phyloP scores from a whole-genome alignment of 2,797 vertebrate genomes.

The Ibycter americanus region DNA sequence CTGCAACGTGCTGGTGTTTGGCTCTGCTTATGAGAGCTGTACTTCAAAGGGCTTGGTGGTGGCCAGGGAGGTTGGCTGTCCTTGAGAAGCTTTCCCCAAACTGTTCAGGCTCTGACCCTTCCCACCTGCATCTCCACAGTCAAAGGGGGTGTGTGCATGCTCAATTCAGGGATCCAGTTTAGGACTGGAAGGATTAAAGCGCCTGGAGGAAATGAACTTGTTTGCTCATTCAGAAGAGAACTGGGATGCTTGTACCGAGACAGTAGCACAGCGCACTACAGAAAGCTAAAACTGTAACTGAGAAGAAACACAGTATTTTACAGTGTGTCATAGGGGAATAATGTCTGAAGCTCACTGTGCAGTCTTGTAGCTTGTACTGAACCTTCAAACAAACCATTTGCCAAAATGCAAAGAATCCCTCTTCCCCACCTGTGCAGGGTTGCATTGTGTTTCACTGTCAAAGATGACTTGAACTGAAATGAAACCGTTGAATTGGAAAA shows the following conservation, averaged over 20 bases:
- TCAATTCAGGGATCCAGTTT: not conserved
- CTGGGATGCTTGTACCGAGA: not conserved
- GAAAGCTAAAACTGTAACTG: not conserved
- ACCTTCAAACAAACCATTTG: not conserved
- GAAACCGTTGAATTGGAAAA: not conserved
- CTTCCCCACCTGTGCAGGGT: not conserved
- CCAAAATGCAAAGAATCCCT: not conserved
- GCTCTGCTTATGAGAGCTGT: not conserved
- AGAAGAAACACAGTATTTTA: not conserved
- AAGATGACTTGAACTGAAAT: not conserved
- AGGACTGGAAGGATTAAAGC: not conserved
- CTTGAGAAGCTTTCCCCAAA: not conserved
- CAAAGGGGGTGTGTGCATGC: fast-evolving
- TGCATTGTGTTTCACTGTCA: not conserved
- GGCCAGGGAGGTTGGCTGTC: not conserved
- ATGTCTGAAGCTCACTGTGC: not conserved
- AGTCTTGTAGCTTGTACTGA: not conserved
- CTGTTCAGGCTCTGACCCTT: not conserved
- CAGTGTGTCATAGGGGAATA: not conserved
- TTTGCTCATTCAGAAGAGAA: not conserved
- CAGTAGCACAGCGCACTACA: not conserved
- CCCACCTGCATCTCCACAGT: not conserved
- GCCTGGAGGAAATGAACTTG: not conserved
- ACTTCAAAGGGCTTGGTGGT: not conserved
- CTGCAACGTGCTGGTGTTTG: no score